Evolutionary conservation across 2,888 invertebrate species (phyloP).

Genomic region (Silvanus unidentatus): DNA sequence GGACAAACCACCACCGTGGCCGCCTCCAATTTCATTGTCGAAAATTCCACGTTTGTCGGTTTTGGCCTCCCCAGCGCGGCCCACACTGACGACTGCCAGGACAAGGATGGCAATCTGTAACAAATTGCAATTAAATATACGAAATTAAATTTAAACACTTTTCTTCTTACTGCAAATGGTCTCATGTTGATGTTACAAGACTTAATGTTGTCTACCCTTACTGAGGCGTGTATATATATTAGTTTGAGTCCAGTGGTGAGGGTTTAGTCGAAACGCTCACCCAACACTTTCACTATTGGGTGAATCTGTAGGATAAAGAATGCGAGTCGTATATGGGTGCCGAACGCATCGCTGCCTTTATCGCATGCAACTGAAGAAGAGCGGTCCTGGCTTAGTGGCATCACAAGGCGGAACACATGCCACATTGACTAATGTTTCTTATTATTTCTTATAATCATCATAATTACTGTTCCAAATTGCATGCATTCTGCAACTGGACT

Average conservation of each 20-base stretch:
- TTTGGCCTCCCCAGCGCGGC: constrained; percentile 30
- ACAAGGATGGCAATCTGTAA: constrained; percentile 26
- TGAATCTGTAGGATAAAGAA: constrained; percentile 23
- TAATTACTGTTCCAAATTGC: too few species aligned
- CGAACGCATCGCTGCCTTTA: constrained; percentile 20
- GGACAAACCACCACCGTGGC: constrained; percentile 18
- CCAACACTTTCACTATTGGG: constrained; percentile 13
- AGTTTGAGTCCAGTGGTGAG: constrained; percentile 17
- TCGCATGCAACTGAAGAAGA: constrained; percentile 7
- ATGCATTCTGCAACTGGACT: too few species aligned
- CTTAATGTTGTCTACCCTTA: constrained; percentile 29
- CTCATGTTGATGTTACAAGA: constrained; percentile 24
- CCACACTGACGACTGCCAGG: constrained; percentile 31
- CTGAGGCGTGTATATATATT: constrained; percentile 29
- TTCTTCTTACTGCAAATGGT: constrained; percentile 27
- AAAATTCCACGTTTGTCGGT: constrained; percentile 33
- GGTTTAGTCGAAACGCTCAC: constrained; percentile 26
- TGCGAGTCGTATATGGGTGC: constrained; percentile 11
- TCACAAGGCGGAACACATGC: not conserved
- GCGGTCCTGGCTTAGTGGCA: too few species aligned
- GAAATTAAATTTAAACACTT: not conserved
- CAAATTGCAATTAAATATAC: not conserved
- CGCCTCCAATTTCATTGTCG: constrained; percentile 27
- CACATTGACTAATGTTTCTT: not conserved
- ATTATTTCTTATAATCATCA: not conserved